phyloP scores from a whole-genome alignment of 1,140 invertebrate species.

The Eurosta solidaginis region DNA sequence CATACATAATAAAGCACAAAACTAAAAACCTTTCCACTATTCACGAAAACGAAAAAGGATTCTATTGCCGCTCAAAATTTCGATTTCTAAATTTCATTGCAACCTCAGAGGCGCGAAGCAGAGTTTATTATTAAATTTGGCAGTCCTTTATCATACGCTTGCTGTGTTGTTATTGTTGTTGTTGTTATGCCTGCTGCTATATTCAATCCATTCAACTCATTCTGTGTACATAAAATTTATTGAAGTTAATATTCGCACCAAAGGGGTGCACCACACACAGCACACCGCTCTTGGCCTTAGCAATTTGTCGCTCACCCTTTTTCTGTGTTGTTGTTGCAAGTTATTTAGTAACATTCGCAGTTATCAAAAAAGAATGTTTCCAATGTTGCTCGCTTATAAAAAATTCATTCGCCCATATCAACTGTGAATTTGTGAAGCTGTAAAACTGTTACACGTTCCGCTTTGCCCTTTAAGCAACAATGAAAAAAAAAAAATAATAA shows the following conservation, averaged over 20 bases:
- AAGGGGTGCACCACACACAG: background rate
- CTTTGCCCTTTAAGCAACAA: background rate
- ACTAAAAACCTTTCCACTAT: background rate
- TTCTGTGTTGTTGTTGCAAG: no score
- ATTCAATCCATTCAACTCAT: background rate
- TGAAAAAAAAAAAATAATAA: background rate
- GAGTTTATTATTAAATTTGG: conserved; percentile 23
- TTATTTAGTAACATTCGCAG: background rate
- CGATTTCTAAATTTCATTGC: background rate
- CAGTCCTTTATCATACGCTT: background rate
- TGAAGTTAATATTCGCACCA: conserved; percentile 28
- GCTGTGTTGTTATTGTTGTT: background rate
- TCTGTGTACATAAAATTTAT: conserved; percentile 19
- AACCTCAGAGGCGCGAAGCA: background rate
- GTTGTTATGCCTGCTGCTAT: background rate
- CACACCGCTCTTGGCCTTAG: background rate
- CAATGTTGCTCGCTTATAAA: background rate
- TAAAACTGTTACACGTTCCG: background rate
- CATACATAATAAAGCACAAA: background rate
- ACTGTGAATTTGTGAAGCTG: conserved; percentile 11
- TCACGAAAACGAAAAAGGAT: background rate
- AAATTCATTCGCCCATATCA: background rate
- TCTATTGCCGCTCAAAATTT: background rate
- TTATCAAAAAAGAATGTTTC: background rate
- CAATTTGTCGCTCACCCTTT: conserved; percentile 2